A percentile compares a stretch with the other conserved stretches of the same genome.
phyloP scores from a whole-genome alignment of 2,113 vertebrate species.

The Paratilapia polleni region DNA sequence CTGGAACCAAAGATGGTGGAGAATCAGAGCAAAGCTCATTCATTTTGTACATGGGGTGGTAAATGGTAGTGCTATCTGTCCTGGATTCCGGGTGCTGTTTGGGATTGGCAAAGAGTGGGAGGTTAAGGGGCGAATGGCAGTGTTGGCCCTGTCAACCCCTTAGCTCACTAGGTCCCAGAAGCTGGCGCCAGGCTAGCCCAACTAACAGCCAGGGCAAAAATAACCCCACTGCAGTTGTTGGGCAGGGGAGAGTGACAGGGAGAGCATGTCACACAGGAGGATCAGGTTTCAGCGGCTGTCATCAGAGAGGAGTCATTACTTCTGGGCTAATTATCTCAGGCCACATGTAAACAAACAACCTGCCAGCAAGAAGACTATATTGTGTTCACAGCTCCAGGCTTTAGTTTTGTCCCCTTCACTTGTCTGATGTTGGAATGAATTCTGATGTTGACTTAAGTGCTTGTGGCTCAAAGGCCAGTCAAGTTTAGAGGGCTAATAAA shows the following conservation, averaged over 20 bases:
- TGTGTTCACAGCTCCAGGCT: slow-evolving; percentile 63
- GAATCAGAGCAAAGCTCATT: neutral
- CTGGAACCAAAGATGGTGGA: neutral
- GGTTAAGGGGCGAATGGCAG: slow-evolving; percentile 76
- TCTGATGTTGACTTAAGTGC: neutral
- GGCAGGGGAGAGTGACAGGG: slow-evolving; percentile 77
- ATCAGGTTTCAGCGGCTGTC: slow-evolving; percentile 83
- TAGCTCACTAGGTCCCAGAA: slow-evolving; percentile 66
- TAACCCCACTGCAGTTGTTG: slow-evolving; percentile 81
- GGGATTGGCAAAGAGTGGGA: slow-evolving; percentile 53
- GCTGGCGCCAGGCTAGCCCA: slow-evolving; percentile 80
- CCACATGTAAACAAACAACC: slow-evolving; percentile 81
- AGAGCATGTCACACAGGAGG: slow-evolving; percentile 72
- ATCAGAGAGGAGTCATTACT: slow-evolving; percentile 84
- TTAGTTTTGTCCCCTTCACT: slow-evolving; percentile 20
- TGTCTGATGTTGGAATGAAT: slow-evolving; percentile 22
- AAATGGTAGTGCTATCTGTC: slow-evolving; percentile 65
- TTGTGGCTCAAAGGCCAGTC: neutral
- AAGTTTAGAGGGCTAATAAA: neutral
- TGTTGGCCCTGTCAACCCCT: slow-evolving; percentile 65
- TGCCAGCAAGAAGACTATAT: slow-evolving; percentile 66
- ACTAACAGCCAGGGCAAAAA: slow-evolving; percentile 77
- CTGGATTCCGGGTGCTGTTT: slow-evolving; percentile 63
- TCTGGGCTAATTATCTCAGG: slow-evolving; percentile 83
- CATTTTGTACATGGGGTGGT: slow-evolving; percentile 11